Conservation (phyloP, 2,113 vertebrate genomes). For the Pterocles gutturalis region DNA sequence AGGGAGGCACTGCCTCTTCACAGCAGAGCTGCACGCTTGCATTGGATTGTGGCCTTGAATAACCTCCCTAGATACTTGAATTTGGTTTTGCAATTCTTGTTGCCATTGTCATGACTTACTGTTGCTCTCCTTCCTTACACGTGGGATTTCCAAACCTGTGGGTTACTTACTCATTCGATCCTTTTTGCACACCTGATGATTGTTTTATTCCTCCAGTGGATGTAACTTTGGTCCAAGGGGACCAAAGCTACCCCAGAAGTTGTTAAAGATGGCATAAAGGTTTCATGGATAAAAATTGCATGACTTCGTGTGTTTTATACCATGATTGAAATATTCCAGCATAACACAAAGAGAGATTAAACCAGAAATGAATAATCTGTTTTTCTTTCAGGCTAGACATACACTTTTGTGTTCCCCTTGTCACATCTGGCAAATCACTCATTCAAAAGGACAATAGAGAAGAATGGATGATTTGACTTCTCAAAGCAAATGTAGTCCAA, state of each 20-base stretch:
- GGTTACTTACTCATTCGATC: fast-evolving
- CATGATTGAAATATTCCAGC: neutral
- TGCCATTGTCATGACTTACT: neutral
- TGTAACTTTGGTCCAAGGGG: neutral
- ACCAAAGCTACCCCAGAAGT: neutral
- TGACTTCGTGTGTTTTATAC: neutral
- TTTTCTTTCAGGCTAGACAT: slow-evolving; percentile 2
- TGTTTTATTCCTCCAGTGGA: neutral
- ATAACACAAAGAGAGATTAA: neutral
- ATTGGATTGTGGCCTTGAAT: neutral
- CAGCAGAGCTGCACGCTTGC: neutral
- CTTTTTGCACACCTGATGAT: neutral
- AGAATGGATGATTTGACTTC: slow-evolving; percentile 24
- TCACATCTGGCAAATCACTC: slow-evolving; percentile 33
- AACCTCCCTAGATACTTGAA: neutral
- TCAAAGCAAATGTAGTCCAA: slow-evolving; percentile 11
- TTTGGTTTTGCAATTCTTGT: neutral
- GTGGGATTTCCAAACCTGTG: neutral
- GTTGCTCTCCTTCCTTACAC: neutral
- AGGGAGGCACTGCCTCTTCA: neutral
- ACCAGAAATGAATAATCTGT: neutral
- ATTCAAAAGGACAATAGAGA: slow-evolving; percentile 4
- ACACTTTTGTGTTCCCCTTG: neutral
- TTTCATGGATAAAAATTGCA: neutral
- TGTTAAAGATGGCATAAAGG: neutral